Evolutionary conservation across 2,888 invertebrate genomes (phyloP), one percentile per base, ranked within the genome.

Genomic region (Clusia tigrina): DNA sequence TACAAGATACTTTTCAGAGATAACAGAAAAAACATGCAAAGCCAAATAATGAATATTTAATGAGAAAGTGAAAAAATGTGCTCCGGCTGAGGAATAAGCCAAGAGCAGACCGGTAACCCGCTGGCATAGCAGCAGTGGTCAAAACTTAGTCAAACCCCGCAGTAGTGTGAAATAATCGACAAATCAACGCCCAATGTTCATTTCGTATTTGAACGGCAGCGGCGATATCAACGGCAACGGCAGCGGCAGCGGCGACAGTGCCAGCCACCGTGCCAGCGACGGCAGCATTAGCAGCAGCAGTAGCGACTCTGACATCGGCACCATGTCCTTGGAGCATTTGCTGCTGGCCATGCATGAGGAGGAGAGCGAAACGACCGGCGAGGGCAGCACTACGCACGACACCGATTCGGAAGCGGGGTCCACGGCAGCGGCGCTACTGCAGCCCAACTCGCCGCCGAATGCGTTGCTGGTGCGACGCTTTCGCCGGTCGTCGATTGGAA

Each of bases 401-500:
- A 17, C 48, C 51, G 17, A 37, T 48, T n/a, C 23, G 25, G 58
- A 15, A 24, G 6, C 5, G 9, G 17, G 62, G 59, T 53, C 2
- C 1, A 23, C 62, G 0, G 54, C 56, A 1, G 32, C 66, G 26
- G 10, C 24, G 22, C 55, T 61, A 62, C 22, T 48, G 18, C 6
- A 5, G 48, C 22, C 48, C 48, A 20, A 3, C 5, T n/a, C n/a
- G n/a, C n/a, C n/a, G n/a, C n/a, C n/a, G n/a, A n/a, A 58, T 55
- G 55, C 64, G 17, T n/a, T 62, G 26, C 42, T 61, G 15, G 67
- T 71, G 42, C 74, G 76, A 57, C 78, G 73, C 58, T 78, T 77
- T 68, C 79, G 81, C 22, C 76, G 79, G 60, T 80, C 80, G 17
- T 80, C 80, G 38, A 75, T 81, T 69, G 81, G 82, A 62, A 79